Base-by-base conservation (phyloP, 92 coral and sea anemone species). In the Palythoa grandis region DNA sequence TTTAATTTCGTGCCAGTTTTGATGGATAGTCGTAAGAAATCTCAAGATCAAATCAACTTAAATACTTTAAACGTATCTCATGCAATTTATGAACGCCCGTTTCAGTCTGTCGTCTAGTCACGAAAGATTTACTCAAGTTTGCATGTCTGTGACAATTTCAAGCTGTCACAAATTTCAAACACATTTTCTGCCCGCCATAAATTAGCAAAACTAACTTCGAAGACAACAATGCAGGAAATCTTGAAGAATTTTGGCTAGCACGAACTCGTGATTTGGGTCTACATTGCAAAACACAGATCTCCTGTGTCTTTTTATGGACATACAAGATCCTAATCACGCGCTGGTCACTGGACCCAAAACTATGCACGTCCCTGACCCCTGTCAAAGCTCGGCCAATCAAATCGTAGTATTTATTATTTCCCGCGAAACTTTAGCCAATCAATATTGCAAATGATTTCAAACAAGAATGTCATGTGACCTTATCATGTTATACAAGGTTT, bases 381-480 rank as follows among this genome's bases (percentile, higher is more conserved):
- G 50, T 78, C 87, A 75, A 7, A 25, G 25, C 40, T 73, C 57
- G 14, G 60, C 98, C 98, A 94, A 94, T 92, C 95, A 90, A 70
- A 88, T 87, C 76, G 67, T 78, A 88, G 88, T 66, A 2, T 74
- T 78, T 73, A 13, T 16, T 35, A 52, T 83, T 92, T 92, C 95
- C 89, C 98, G 98, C 98, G 92, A 92, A 92, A 82, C 52, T 40
- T 75, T 74, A 68, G 40, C 98, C 98, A 94, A 94, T 94, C 98
- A 90, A 82, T 83, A 39, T 83, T 74, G 80, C 17, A 4, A 72
- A 57, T 38, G 77, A 90, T 73, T 82, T 69, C 92, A 90, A 86
- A 85, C 78, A 88, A 83, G 80, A 78, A 79, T 58, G 92, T 94
- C 98, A 94, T 92, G 95, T 94, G 98, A 94, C 92, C 70, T 57